phyloP scores from a whole-genome alignment of 1,140 invertebrate species.

The Zaprionus lachaisei region DNA sequence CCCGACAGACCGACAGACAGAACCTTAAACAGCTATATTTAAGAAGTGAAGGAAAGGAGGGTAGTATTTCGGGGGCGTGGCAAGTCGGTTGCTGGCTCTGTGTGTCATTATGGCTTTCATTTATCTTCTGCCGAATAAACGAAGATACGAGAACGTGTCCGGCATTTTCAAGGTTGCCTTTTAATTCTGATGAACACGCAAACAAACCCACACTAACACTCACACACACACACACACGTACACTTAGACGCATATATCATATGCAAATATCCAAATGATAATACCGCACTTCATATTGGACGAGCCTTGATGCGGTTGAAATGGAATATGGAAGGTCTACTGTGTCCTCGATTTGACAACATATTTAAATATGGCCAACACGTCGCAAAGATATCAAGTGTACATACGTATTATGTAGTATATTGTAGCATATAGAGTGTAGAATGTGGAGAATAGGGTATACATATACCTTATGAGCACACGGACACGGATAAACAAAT shows the following conservation, averaged over 20 bases:
- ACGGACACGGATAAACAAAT: constrained; percentile 18
- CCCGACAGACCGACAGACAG: constrained; percentile 42
- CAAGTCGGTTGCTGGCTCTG: constrained; percentile 20
- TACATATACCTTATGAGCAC: not conserved
- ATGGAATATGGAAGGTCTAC: constrained; percentile 47
- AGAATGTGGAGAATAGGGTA: constrained; percentile 1
- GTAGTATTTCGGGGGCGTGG: not conserved
- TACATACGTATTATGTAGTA: not conserved
- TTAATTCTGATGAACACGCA: constrained; percentile 54
- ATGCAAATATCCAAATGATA: constrained; percentile 74
- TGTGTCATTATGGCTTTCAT: constrained; percentile 55
- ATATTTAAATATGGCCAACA: constrained; percentile 76
- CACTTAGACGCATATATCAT: constrained; percentile 28
- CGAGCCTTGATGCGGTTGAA: constrained; percentile 55
- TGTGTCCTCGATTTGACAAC: constrained; percentile 62
- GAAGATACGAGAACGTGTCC: constrained; percentile 64
- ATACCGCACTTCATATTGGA: constrained; percentile 71
- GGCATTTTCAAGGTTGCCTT: constrained; percentile 77
- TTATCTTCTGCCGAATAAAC: constrained; percentile 48
- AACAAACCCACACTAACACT: constrained; percentile 7
- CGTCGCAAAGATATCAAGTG: constrained; percentile 37
- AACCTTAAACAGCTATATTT: constrained; percentile 54
- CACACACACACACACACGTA: not conserved
- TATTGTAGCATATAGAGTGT: not conserved
- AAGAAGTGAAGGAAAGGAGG: constrained; percentile 5